phyloP scores from a whole-genome alignment of 2,797 vertebrate genomes.

The Dicrostonyx torquatus region DNA sequence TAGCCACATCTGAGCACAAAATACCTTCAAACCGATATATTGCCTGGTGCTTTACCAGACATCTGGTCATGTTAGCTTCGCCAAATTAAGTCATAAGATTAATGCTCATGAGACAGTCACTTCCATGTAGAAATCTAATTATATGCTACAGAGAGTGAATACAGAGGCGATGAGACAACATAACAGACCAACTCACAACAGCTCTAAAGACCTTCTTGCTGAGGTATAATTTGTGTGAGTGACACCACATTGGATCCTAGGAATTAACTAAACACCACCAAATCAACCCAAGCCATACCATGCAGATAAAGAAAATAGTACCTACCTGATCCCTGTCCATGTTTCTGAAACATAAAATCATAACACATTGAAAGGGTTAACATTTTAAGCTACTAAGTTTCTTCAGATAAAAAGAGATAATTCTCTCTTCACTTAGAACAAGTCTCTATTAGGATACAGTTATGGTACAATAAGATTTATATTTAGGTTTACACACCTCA shows the following conservation, averaged over 20 bases:
- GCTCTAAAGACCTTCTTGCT: neutral
- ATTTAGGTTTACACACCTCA: conserved; percentile 18
- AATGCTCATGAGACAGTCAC: neutral
- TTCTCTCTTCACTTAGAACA: neutral
- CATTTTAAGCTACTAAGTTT: conserved; percentile 8
- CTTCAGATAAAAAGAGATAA: conserved; percentile 29
- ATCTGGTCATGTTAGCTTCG: neutral
- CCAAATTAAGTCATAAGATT: neutral
- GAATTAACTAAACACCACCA: neutral
- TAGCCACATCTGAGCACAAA: neutral
- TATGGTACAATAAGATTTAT: neutral
- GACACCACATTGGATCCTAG: neutral
- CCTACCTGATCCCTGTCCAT: neutral
- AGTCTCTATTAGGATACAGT: neutral
- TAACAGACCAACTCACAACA: neutral
- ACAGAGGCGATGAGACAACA: neutral
- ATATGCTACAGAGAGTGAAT: neutral
- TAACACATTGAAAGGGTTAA: neutral
- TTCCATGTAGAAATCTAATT: conserved; percentile 5
- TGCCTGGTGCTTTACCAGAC: neutral
- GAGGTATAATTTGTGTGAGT: neutral
- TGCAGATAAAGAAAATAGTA: neutral
- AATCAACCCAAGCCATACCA: neutral
- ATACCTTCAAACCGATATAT: neutral
- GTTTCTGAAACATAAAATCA: conserved; percentile 14